Evolutionary conservation across 2,113 vertebrate genomes (phyloP).

Genomic region (Pandion haliaetus): DNA sequence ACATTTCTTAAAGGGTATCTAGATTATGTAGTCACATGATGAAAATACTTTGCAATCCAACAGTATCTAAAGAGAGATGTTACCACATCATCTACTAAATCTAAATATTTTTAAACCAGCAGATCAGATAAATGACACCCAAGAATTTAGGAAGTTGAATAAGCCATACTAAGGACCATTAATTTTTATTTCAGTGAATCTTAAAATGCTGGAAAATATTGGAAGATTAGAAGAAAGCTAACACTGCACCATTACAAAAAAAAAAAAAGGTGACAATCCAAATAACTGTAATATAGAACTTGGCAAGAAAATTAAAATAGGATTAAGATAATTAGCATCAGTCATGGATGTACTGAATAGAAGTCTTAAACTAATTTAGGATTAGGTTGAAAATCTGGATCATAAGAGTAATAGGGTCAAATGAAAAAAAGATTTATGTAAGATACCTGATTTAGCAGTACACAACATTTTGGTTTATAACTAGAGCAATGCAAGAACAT

Average conservation of each 20-base stretch:
- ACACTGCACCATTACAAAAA: background rate
- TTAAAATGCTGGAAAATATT: background rate
- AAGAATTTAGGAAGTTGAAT: conserved; percentile 4
- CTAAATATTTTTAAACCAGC: conserved; percentile 17
- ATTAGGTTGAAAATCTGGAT: conserved; percentile 24
- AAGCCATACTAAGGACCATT: background rate
- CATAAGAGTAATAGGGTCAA: background rate
- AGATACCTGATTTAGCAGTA: background rate
- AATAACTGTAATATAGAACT: background rate
- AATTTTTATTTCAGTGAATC: background rate
- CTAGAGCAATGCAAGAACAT: background rate
- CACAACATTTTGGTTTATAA: background rate
- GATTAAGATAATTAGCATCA: background rate
- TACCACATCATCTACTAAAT: background rate
- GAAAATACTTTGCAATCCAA: conserved; percentile 19
- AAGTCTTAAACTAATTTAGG: background rate
- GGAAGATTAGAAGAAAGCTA: background rate
- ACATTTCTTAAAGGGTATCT: background rate
- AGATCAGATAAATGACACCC: background rate
- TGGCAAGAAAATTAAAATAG: background rate
- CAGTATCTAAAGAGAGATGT: background rate
- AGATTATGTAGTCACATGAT: background rate
- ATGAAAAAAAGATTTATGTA: background rate
- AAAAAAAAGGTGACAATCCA: background rate
- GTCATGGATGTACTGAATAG: background rate